Base-by-base conservation (phyloP, 2,797 vertebrate species). In the Rhinatrema bivittatum region DNA sequence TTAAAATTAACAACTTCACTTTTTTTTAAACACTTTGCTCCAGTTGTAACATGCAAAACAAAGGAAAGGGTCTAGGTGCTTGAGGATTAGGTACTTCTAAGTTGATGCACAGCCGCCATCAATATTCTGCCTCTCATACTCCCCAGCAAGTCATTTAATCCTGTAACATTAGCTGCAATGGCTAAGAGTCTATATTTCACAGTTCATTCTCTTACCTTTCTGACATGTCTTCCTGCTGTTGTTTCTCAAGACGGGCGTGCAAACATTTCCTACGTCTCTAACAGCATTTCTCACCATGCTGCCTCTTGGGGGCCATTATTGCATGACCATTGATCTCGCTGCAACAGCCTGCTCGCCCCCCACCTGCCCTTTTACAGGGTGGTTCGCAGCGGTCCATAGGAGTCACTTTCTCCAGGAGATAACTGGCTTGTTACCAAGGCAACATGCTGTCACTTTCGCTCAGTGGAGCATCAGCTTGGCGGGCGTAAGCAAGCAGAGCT, bases 131-230 rank as follows among this genome's bases (percentile, higher is more conserved):
- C 39, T 41, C 39, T 36, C 36, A 29, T 27, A 31, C 26, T 20
- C 44, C 21, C 36, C 39, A 32, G 56, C 57, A 49, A 71, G 69
- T 65, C 27, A 79, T 48, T 53, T 55, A 62, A 64, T 49, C 63
- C 64, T 53, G 63, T 62, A 82, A 80, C 41, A 46, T 35, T 55
- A 70, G 42, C 35, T 39, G 80, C 41, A 46, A 35, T 55, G 70
- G 42, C 35, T 39, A 60, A 55, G 32, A 26, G n/a, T n/a, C 28
- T 47, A 26, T 39, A 38, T 60, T 57, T 52, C 50, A 27, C 29
- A 41, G 69, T 60, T 59, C 42, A 9, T 56, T 36, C 56, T 69
- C 85, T 71, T 82, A 93, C 93, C 92, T 94, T 83, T 91, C 81
- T 27, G 87, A 94, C 93, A 96, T 95, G 84, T 86, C 84, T 86